Evolutionary conservation across 2,888 invertebrate genomes (phyloP), one percentile per base, ranked within the genome.

Genomic region (Xylota sylvarum): DNA sequence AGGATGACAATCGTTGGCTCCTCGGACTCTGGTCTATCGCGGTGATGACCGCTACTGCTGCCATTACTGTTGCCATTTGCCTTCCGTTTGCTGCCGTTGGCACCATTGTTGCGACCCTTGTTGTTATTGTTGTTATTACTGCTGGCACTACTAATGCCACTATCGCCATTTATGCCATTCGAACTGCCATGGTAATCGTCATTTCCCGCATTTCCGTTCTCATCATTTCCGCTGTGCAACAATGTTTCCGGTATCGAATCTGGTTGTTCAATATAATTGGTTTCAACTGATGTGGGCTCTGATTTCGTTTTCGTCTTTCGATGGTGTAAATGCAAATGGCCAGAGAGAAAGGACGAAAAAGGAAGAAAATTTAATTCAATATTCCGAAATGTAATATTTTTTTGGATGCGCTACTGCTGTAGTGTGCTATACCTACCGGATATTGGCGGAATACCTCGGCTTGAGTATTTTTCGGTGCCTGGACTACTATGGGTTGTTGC

Each of bases 241-340:
- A 88, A 87, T 67, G 88, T 88, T 87, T 89, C 88, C 88, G 92
- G 91, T 90, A 91, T 91, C 87, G 91, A 91, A 90, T 92, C 92
- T 87, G 92, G 92, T 79, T 90, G 90, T 88, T 93, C 92, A 87
- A 92, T 91, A 90, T 92, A 91, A 91, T 92, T 92, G 89, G 92
- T 91, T 88, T 93, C 92, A 88, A 92, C 90, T 77, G 92, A 91
- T 89, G 91, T 89, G 80, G 92, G 90, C 89, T 90, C 90, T 67
- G 90, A 89, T 90, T 91, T 92, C 88, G 91, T 90, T 85, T 85
- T 88, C 73, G 73, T 85, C 77, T 81, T 72, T 76, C 50, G 50
- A 55, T 85, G 50, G 23, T 55, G 67, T 50, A 60, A 60, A 14
- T 55, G 67, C 43, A 60, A 60, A 46, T 7, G 52, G 14, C 32